These are phyloP conservation scores for Coenobita brevimanus DNA, from an alignment of 1,140 invertebrate species.

Conservation along the genomic window DNA sequence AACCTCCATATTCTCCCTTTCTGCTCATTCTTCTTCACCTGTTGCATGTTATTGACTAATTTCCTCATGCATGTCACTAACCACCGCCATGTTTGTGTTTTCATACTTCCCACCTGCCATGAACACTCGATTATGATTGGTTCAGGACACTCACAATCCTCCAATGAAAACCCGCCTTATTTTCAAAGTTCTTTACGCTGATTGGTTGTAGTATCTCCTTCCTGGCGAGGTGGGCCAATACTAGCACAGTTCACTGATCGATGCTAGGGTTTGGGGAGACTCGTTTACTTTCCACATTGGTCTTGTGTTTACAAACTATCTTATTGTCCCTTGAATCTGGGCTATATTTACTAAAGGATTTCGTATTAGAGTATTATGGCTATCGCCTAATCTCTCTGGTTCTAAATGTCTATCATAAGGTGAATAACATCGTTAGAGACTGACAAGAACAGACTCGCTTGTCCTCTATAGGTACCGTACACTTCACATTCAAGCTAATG, in stretches of 20 bases:
- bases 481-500: no score
- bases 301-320: no score
- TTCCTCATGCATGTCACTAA: not conserved
- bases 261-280: slow-evolving; percentile 34
- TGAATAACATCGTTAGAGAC: no score
- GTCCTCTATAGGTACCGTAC: no score
- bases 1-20: slow-evolving; percentile 21
- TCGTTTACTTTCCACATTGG: no score
- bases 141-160: not conserved
- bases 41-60: slow-evolving; percentile 41
- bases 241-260: slow-evolving; percentile 28
- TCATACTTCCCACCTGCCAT: slow-evolving; percentile 43
- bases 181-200: slow-evolving; percentile 11
- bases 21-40: slow-evolving; percentile 27
- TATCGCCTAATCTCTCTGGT: no score
- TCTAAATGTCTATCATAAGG: no score
- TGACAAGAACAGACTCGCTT: no score
- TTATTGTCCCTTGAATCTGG: no score
- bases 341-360: no score
- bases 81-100: slow-evolving; percentile 23
- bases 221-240: slow-evolving; percentile 19
- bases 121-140: not conserved
- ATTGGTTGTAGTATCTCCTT: slow-evolving; percentile 4
- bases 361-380: no score
- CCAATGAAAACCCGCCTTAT: slow-evolving; percentile 25